Percentiles rank a stretch among this genome's conserved stretches.
Evolutionary conservation across 2,888 invertebrate species (phyloP).

Genomic region (Oeneis ivallda): DNA sequence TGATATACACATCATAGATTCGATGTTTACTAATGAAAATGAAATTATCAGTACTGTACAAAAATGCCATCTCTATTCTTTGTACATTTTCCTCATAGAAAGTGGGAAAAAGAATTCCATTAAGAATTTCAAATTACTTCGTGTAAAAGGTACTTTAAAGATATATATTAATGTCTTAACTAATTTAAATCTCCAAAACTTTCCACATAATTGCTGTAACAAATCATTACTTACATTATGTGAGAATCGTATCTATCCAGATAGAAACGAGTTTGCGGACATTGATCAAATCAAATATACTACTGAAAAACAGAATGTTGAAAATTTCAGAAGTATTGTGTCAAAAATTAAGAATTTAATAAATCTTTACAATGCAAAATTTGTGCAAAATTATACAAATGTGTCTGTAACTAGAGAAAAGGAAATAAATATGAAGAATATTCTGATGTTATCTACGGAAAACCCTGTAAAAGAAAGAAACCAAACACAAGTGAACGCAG

Average conservation of each 20-base stretch:
- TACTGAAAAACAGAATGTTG: slow-evolving; percentile 2
- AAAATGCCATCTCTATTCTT: slow-evolving; percentile 58
- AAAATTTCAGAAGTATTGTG: slow-evolving; percentile 31
- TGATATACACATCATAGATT: slow-evolving; percentile 63
- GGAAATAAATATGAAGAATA: no score
- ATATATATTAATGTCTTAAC: slow-evolving; percentile 60
- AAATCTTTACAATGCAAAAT: slow-evolving; percentile 30
- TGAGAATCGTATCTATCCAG: slow-evolving; percentile 19
- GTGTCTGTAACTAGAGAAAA: no score
- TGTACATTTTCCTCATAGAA: slow-evolving; percentile 56
- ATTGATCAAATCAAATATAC: background rate
- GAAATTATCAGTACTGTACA: slow-evolving; percentile 38
- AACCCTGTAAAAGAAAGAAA: background rate
- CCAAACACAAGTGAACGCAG: background rate
- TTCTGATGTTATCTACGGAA: no score
- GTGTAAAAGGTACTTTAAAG: slow-evolving; percentile 56
- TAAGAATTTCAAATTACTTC: slow-evolving; percentile 57
- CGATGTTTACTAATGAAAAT: slow-evolving; percentile 43
- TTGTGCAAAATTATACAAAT: background rate
- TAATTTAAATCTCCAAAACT: slow-evolving; percentile 44
- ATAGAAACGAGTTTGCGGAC: background rate
- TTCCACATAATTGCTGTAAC: slow-evolving; percentile 42
- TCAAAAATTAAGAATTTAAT: slow-evolving; percentile 37
- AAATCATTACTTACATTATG: slow-evolving; percentile 28
- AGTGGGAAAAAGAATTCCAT: slow-evolving; percentile 53